phyloP scores from a whole-genome alignment of 2,888 invertebrate species.

The Cephonodes hylas region DNA sequence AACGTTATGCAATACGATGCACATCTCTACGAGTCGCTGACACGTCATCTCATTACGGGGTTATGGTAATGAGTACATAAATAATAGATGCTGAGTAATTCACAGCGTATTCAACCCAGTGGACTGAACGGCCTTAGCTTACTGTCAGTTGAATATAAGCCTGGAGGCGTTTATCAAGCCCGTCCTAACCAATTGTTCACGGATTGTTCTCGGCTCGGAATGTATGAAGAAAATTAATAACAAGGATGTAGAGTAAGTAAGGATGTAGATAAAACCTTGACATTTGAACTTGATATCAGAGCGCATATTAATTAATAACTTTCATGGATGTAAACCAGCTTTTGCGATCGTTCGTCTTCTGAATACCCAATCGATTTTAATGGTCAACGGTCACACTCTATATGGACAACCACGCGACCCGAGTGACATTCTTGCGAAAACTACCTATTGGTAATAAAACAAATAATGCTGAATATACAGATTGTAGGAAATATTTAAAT shows the following conservation, averaged over 20 bases:
- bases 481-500: slow-evolving; percentile 20
- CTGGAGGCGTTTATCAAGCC: slow-evolving; percentile 40
- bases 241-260: slow-evolving; percentile 28
- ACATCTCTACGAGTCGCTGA: slow-evolving; percentile 24
- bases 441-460: slow-evolving; percentile 14
- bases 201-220: slow-evolving; percentile 33
- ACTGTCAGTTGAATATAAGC: slow-evolving; percentile 34
- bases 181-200: slow-evolving; percentile 47
- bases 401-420: slow-evolving; percentile 12
- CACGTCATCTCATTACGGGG: slow-evolving; percentile 36
- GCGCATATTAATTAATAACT: slow-evolving; percentile 28
- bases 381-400: slow-evolving; percentile 15
- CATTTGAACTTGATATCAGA: slow-evolving; percentile 30
- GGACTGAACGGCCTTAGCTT: slow-evolving; percentile 25
- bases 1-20: slow-evolving; percentile 12
- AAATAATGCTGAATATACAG: slow-evolving; percentile 22
- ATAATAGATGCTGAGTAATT: slow-evolving; percentile 39
- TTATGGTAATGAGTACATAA: slow-evolving; percentile 44
- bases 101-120: slow-evolving; percentile 23
- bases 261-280: slow-evolving; percentile 27
- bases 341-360: slow-evolving; percentile 26
- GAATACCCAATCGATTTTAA: slow-evolving; percentile 21
- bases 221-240: slow-evolving; percentile 21
- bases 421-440: slow-evolving; percentile 13
- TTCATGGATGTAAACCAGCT: slow-evolving; percentile 28